A percentile compares a stretch with the other conserved stretches of the same genome.
Conservation (phyloP, 2,888 invertebrate species). For the Chromoteleia sp. region DNA sequence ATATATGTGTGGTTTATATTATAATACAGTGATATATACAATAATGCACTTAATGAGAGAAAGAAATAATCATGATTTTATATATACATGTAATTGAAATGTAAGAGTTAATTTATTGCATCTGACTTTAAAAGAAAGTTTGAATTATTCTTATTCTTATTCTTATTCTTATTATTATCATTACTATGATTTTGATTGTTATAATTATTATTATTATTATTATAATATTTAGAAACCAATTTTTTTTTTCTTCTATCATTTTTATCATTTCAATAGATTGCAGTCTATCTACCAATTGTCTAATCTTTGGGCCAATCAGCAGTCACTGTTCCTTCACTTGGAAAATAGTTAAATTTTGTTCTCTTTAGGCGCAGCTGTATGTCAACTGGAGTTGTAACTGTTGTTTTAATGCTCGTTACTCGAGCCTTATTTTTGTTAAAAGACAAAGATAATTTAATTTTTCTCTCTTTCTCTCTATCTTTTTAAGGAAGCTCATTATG, state of each 20-base stretch:
- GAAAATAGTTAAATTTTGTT: conserved; percentile 77
- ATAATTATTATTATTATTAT: conserved; percentile 32
- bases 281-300: conserved; percentile 80
- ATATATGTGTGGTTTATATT: conserved; percentile 44
- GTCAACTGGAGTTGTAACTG: conserved; percentile 83
- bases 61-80: conserved; percentile 48
- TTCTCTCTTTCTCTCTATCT: conserved; percentile 62
- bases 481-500: conserved; percentile 32
- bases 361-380: conserved; percentile 84
- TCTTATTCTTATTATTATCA: conserved; percentile 22
- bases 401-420: conserved; percentile 72
- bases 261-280: conserved; percentile 78
- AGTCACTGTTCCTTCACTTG: conserved; percentile 81
- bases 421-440: conserved; percentile 75
- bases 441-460: conserved; percentile 54
- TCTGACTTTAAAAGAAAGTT: conserved; percentile 38
- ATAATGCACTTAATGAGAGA: conserved; percentile 54
- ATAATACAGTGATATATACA: conserved; percentile 11
- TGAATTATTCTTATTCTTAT: conserved; percentile 24
- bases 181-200: conserved; percentile 23
- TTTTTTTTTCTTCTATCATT: conserved; percentile 58
- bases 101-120: conserved; percentile 40
- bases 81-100: conserved; percentile 53
- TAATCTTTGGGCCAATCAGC: conserved; percentile 83
- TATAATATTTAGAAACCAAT: conserved; percentile 24